Evolutionary conservation across 1,140 invertebrate species (phyloP), one percentile per base, ranked within the genome.

Genomic region (Leptinotarsa lineolata): DNA sequence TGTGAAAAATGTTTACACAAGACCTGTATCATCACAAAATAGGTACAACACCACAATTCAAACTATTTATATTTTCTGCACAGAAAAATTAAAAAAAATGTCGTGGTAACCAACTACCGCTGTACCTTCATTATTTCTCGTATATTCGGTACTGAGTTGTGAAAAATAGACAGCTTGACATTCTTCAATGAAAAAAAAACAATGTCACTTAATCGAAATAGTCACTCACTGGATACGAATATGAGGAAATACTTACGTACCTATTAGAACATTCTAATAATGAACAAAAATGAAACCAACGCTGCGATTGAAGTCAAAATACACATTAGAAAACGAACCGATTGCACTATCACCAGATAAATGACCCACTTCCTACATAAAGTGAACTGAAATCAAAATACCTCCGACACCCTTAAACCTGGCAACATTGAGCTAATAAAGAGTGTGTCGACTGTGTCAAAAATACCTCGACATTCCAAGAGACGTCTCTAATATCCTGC

Each of bases 401-500:
- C 15, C 48, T 13, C 15, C 15, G 6, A 54, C 48, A 54, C 15
- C 48, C n/a, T 54, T 18, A 54, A 54, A 54, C 15, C 15, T 54
- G 48, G 48, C 48, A 54, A 54, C 48, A 54, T 16, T 54, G 48
- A 54, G 48, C 48, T 18, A 16, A 54, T 54, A 54, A 18, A 54
- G n/a, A 54, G 4, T 18, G 48, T 54, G 48, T 15, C 48, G 15
- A 54, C 48, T 61, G 20, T 60, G 60, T 72, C 65, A 66, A 30
- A 66, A 59, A 65, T 84, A 91, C 92, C 88, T 94, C 92, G 69
- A 92, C 86, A 85, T 94, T 92, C 84, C 91, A 89, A 80, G 94
- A 92, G 54, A 94, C 90, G 84, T 94, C 91, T 79, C 93, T 86
- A 64, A 94, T 93, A 80, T 94, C 92, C 18, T 90, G 88, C 76